Conservation (phyloP, 2,888 invertebrate genomes). For the Euphydryas editha region DNA sequence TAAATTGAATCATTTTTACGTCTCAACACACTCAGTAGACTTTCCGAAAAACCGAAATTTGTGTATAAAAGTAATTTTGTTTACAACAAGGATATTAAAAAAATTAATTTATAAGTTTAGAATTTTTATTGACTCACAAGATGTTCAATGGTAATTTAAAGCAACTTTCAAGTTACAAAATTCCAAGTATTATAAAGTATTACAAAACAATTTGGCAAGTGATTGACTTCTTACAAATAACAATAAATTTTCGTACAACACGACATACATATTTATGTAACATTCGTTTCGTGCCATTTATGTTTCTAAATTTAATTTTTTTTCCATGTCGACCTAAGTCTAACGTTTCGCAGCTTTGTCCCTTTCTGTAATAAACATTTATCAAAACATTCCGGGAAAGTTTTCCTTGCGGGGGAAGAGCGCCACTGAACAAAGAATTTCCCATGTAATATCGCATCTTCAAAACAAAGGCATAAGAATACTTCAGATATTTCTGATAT, state of each 20-base stretch:
- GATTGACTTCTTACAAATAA: conserved; percentile 15
- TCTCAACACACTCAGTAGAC: too few relatives aligned
- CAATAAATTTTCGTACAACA: conserved; percentile 16
- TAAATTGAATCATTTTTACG: not conserved
- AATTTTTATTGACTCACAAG: not conserved
- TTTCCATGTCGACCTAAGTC: not conserved
- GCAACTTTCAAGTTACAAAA: not conserved
- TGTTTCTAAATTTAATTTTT: not conserved
- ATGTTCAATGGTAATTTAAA: not conserved
- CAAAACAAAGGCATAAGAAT: conserved; percentile 8
- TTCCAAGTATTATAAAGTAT: not conserved
- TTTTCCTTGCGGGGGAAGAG: conserved; percentile 12
- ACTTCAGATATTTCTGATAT: not conserved
- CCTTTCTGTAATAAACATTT: conserved; percentile 20
- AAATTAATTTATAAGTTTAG: too few relatives aligned
- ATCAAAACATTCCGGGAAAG: conserved; percentile 25
- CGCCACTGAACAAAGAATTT: conserved; percentile 2
- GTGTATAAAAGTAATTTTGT: too few relatives aligned
- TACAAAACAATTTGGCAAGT: conserved; percentile 17
- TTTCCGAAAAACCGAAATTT: too few relatives aligned
- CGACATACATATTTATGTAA: conserved; percentile 12
- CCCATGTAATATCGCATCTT: conserved; percentile 9
- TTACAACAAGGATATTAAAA: too few relatives aligned
- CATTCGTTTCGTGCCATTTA: not conserved
- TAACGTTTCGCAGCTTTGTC: conserved; percentile 6